Evolutionary conservation across 2,888 invertebrate species (phyloP), one percentile per base, ranked within the genome.

Genomic region (Patella pellucida): DNA sequence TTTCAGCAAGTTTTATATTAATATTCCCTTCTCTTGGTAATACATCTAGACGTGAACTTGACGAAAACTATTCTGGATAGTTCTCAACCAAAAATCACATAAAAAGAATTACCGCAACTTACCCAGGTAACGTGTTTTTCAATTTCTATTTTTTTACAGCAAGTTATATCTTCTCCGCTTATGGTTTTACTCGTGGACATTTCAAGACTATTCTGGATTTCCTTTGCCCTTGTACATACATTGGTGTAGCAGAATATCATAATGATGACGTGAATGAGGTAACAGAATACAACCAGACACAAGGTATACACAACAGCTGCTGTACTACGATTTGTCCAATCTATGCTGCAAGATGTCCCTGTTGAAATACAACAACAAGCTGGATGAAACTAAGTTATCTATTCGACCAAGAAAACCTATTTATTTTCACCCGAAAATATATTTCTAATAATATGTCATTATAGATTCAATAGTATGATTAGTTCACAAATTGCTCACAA

Each of bases 301-400:
- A 74, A 62, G 27, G 74, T 77, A 71, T 79, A 81, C 16, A 78
- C 71, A 23, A 75, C 41, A 50, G 71, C 77, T 14, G 68, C 27
- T 7, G 74, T 51, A 3, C 51, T 69, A 0, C 50, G 23, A 41
- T 71, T 74, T 1, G 68, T 52, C 81, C 81, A 81, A 75, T 80
- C 76, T 11, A 79, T 80, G 19, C 76, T 79, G 71, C 81, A 81
- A 51, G 81, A 77, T 14, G 81, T 81, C 15, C 81, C 62, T 62
- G 56, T 9, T 41, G 41, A 41, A 7, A 41, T 7, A 41, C 4
- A 1, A 41, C 9, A 41, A 41, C 9, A 41, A 7, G 0, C 41
- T 41, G 41, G 1, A 27, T 27, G 27, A 27, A 27, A 41, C 7
- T 41, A 41, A 41, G 41, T 9, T 41, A 9, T 41, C 9, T 7